These are phyloP conservation scores for Pomacea canaliculata DNA, from an alignment of 2,888 invertebrate genomes.

Conservation along the genomic window DNA sequence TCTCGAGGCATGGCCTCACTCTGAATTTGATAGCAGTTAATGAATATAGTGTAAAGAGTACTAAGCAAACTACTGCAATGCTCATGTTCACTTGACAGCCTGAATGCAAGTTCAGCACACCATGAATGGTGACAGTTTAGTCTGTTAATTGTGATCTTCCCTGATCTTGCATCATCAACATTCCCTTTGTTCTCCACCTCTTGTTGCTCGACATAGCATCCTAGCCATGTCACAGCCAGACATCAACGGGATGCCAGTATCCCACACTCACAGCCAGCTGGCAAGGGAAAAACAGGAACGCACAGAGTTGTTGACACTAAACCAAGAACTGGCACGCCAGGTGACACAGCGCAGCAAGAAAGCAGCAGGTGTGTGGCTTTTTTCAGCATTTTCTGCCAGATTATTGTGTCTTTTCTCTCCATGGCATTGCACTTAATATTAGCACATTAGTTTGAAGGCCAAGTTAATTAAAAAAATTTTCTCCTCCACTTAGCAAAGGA, in stretches of 20 bases:
- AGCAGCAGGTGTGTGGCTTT: conserved; percentile 82
- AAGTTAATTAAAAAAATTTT: background rate
- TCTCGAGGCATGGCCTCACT: too few relatives aligned
- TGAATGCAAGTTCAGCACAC: too few relatives aligned
- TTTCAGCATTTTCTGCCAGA: background rate
- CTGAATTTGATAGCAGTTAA: too few relatives aligned
- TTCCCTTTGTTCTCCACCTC: too few relatives aligned
- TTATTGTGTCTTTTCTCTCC: background rate
- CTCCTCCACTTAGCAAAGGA: too few relatives aligned
- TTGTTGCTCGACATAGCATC: conserved; percentile 38
- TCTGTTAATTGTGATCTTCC: too few relatives aligned
- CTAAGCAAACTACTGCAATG: too few relatives aligned
- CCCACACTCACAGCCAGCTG: conserved; percentile 78
- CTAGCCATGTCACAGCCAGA: conserved; percentile 61
- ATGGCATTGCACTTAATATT: background rate
- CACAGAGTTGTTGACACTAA: conserved; percentile 88
- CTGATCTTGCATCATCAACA: too few relatives aligned
- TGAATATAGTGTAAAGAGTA: too few relatives aligned
- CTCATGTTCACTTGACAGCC: too few relatives aligned
- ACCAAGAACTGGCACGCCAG: conserved; percentile 84
- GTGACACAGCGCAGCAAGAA: conserved; percentile 96
- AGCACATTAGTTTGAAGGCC: background rate
- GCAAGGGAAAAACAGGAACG: conserved; percentile 88
- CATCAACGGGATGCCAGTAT: conserved; percentile 58
- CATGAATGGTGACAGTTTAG: too few relatives aligned